phyloP scores from a whole-genome alignment of 1,140 invertebrate genomes.

The Drosophila nannoptera region DNA sequence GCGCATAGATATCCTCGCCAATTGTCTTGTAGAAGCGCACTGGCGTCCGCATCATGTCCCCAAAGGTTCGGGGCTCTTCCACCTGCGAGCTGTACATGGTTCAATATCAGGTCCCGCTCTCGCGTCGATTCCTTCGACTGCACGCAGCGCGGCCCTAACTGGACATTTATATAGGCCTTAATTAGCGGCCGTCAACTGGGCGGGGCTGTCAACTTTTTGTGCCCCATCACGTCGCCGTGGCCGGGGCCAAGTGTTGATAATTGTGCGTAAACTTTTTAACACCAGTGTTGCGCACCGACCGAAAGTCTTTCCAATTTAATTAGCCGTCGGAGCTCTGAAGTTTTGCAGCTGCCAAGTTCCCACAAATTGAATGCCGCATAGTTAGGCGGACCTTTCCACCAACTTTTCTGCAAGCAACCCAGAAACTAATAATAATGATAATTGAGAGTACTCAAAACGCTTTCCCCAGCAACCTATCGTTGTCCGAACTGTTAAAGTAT shows the following conservation, averaged over 20 bases:
- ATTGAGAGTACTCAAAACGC: too few relatives aligned
- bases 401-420: constrained; percentile 42
- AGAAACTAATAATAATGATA: neutral
- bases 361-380: constrained; percentile 19
- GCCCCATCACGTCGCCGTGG: constrained; percentile 54
- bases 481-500: too few relatives aligned
- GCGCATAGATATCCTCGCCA: constrained; percentile 68
- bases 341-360: constrained; percentile 50
- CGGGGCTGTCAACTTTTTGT: constrained; percentile 57
- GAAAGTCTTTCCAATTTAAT: constrained; percentile 49
- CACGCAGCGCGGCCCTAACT: neutral
- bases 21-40: constrained; percentile 65
- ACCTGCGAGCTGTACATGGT: constrained; percentile 29
- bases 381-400: neutral
- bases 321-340: constrained; percentile 52
- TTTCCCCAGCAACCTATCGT: neutral
- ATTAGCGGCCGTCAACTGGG: constrained; percentile 21
- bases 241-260: constrained; percentile 65
- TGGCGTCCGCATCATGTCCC: constrained; percentile 62
- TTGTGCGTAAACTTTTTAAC: constrained; percentile 66
- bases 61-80: constrained; percentile 35
- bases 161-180: constrained; percentile 44
- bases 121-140: constrained; percentile 27
- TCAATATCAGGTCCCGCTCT: neutral
- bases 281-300: constrained; percentile 14